Evolutionary conservation across 2,113 vertebrate genomes (phyloP), one percentile per base, ranked within the genome.

Genomic region (Corythoichthys haematopterus): DNA sequence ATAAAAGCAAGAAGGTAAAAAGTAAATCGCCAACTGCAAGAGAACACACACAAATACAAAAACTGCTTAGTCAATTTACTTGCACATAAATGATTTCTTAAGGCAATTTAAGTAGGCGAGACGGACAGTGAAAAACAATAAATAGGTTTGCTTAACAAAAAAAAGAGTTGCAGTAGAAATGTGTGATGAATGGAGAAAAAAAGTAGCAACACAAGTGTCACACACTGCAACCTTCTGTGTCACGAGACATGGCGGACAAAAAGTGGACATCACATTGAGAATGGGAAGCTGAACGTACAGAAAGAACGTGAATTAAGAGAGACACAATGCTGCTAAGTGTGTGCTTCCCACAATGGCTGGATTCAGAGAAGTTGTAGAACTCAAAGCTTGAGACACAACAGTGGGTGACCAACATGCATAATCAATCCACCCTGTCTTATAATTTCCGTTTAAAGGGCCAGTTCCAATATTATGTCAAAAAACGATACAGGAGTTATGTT

Each of bases 1-100:
- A 95, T 91, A 92, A 97, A 97, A 89, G 95, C 94, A 87, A 97
- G 64, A 91, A 97, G 93, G 93, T 98, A 98, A 92, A 95, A 98
- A 3, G 93, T 96, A 92, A 97, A 98, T 91, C 96, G 92, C 96
- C 96, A 98, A 90, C 96, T 98, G 93, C 69, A 93, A 94, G 92
- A 90, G 90, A 93, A 90, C 78, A 89, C 76, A 91, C 67, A 80
- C 61, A 79, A 69, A 88, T 68, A 85, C 47, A 77, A 71, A 82
- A 43, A 43, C 40, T 83, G 64, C 78, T 88, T 74, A 82, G 79
- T 84, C 80, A 83, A 71, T 43, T 43, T 5, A 43, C 40, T 43
- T 43, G 40, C 40, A 5, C 40, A 3, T 43, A 43, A 43, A 43
- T 43, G 6, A 43, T 43, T 43, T 43, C 40, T 43, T 43, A 43